These are phyloP conservation scores for Andrena dorsata DNA, from an alignment of 2,888 invertebrate species.

Conservation along the genomic window DNA sequence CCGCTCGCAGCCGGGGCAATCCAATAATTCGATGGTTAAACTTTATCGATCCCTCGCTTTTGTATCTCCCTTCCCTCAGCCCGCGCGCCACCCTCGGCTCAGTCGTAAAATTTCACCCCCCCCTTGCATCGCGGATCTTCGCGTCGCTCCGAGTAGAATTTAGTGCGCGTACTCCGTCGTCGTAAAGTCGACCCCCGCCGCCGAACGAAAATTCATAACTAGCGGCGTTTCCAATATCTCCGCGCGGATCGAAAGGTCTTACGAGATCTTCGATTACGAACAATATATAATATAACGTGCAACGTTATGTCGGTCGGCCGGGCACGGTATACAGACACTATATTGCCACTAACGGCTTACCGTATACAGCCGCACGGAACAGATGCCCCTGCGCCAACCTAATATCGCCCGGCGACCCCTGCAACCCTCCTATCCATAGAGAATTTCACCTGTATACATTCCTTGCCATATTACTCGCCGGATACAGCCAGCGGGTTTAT, in stretches of 20 bases:
- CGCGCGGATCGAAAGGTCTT: constrained; percentile 65
- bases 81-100: neutral
- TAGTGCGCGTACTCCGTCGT: constrained; percentile 52
- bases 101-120: constrained; percentile 58
- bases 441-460: constrained; percentile 67
- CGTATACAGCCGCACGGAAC: constrained; percentile 77
- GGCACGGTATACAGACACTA: constrained; percentile 71
- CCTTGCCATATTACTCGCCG: constrained; percentile 59
- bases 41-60: constrained; percentile 37
- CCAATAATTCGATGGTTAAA: constrained; percentile 36
- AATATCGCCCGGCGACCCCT: constrained; percentile 71
- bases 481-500: constrained; percentile 26
- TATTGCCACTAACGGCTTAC: constrained; percentile 82
- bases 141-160: constrained; percentile 56
- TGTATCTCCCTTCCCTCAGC: neutral
- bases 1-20: neutral
- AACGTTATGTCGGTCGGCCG: constrained; percentile 74
- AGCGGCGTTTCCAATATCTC: constrained; percentile 65
- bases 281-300: constrained; percentile 72
- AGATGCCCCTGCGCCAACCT: constrained; percentile 70
- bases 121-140: constrained; percentile 42
- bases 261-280: constrained; percentile 73
- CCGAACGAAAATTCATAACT: constrained; percentile 61
- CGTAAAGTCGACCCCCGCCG: constrained; percentile 43
- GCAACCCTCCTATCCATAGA: constrained; percentile 74